Conservation (phyloP, 2,888 invertebrate genomes). For the Asteroscopus sphinx region DNA sequence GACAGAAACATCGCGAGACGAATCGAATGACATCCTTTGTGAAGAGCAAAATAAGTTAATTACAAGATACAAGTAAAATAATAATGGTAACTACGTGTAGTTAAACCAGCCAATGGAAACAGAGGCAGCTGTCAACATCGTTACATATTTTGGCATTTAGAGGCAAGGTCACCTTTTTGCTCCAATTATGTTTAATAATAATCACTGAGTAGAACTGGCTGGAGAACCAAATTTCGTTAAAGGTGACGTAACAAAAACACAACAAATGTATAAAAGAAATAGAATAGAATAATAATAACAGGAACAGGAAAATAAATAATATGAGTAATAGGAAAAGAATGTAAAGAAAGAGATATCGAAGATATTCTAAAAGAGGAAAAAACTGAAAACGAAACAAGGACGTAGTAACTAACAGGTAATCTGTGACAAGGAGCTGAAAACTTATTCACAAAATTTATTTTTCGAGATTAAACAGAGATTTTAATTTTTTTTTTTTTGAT, state of each 20-base stretch:
- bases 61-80: conserved; percentile 16
- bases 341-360: too few species aligned
- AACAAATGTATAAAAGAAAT: too few species aligned
- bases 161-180: conserved; percentile 39
- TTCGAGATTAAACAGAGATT: too few species aligned
- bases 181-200: conserved; percentile 31
- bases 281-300: too few species aligned
- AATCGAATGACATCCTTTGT: conserved; percentile 21
- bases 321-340: too few species aligned
- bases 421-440: too few species aligned
- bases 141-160: conserved; percentile 44
- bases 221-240: conserved; percentile 9
- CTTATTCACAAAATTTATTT: too few species aligned
- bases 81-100: neutral
- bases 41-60: conserved; percentile 12
- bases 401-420: too few species aligned
- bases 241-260: conserved; percentile 12
- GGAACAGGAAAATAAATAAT: too few species aligned
- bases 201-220: conserved; percentile 22
- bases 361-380: too few species aligned
- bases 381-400: too few species aligned
- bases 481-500: too few species aligned
- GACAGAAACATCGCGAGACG: conserved; percentile 9
- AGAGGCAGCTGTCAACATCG: conserved; percentile 17
- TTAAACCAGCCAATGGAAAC: conserved; percentile 9